Conservation (phyloP, 1,140 invertebrate genomes). For the Cotesia typhae region DNA sequence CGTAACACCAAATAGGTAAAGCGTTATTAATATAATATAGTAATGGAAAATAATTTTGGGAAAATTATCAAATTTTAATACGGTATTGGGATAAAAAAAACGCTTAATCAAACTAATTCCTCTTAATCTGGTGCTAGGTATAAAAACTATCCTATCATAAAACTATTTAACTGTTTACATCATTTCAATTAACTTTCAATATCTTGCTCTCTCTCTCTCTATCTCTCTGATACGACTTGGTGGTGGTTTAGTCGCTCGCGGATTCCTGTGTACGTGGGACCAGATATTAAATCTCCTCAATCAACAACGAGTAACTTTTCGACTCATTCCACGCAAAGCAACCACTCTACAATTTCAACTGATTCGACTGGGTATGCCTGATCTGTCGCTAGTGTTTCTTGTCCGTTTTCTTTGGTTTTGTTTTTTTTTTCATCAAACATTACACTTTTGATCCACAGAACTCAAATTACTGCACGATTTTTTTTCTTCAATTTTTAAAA, state of each 20-base stretch:
- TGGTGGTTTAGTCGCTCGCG: slow-evolving; percentile 65
- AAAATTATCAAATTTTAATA: slow-evolving; percentile 1
- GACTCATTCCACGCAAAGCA: slow-evolving; percentile 64
- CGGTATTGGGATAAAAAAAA: slow-evolving; percentile 13
- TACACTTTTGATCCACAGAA: neutral
- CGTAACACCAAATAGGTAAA: slow-evolving; percentile 81
- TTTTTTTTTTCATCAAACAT: slow-evolving; percentile 9
- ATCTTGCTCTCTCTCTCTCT: neutral
- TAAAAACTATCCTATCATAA: too few species aligned
- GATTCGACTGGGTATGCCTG: slow-evolving; percentile 65
- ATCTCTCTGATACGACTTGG: slow-evolving; percentile 27
- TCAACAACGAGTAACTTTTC: slow-evolving; percentile 66
- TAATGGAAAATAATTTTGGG: slow-evolving; percentile 20
- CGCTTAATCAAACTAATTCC: too few species aligned
- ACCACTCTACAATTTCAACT: slow-evolving; percentile 65
- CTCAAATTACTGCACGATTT: slow-evolving; percentile 18
- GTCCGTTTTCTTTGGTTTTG: slow-evolving; percentile 22
- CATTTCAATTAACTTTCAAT: neutral
- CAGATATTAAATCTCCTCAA: slow-evolving; percentile 63
- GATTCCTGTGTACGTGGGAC: slow-evolving; percentile 66
- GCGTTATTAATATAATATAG: slow-evolving; percentile 48
- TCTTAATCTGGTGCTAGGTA: too few species aligned
- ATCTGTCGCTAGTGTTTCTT: slow-evolving; percentile 34
- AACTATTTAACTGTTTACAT: too few species aligned
- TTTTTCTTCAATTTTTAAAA: slow-evolving; percentile 6